phyloP scores from a whole-genome alignment of 2,797 vertebrate genomes.

The Eulemur rubriventer region DNA sequence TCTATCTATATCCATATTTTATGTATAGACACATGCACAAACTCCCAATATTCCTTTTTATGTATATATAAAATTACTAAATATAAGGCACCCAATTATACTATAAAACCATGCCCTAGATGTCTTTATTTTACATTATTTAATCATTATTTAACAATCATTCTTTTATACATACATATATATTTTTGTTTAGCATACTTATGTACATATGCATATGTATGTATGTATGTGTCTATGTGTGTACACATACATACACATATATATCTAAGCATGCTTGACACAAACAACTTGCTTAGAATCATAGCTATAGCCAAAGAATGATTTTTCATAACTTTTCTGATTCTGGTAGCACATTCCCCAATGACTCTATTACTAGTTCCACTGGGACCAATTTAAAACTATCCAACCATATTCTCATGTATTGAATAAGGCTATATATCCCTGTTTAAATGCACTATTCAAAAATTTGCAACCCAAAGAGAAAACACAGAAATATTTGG shows the following conservation, averaged over 20 bases:
- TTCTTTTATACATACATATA: background rate
- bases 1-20: background rate
- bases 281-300: slow-evolving; percentile 24
- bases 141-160: background rate
- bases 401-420: background rate
- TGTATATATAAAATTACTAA: background rate
- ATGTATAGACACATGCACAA: background rate
- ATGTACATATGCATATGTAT: background rate
- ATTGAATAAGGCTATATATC: background rate
- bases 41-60: background rate
- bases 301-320: background rate
- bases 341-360: slow-evolving; percentile 29
- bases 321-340: background rate
- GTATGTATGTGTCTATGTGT: too few species aligned
- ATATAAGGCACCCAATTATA: background rate
- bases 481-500: background rate
- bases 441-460: background rate
- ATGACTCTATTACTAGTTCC: slow-evolving; percentile 61
- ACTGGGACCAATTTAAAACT: slow-evolving; percentile 66
- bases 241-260: background rate
- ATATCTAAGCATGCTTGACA: background rate
- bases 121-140: background rate
- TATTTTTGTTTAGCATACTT: background rate
- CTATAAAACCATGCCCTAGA: background rate
- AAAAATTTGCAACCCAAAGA: slow-evolving; percentile 8